Evolutionary conservation across 2,888 invertebrate species (phyloP), one percentile per base, ranked within the genome.

Genomic region (Chelonus formosanus): DNA sequence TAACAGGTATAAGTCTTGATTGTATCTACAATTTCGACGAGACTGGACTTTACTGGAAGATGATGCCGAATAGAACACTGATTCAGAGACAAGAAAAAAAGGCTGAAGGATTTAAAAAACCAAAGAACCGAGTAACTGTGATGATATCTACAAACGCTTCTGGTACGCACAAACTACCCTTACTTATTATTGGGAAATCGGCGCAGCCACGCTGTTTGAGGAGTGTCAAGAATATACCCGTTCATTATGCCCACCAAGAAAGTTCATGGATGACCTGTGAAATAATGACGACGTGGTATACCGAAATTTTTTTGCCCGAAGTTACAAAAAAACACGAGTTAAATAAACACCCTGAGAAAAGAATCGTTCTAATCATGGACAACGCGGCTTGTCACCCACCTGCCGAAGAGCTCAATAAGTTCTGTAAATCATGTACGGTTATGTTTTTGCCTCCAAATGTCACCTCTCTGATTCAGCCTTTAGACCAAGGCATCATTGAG

Each of bases 161-260:
- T 44, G 76, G 76, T 10, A 71, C 70, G 5, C 75, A 77, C 67
- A 74, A 72, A 69, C 56, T 76, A 8, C 70, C 71, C 6, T 57
- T 77, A 57, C 64, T 78, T 60, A 61, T 76, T 5, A 71, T 79
- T 52, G 75, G 75, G 3, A 75, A 78, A 69, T 66, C 70, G 36
- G 70, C 71, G 62, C 74, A 75, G 8, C 73, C 75, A 36, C 54
- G 71, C 31, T 71, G 71, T 55, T 78, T 75, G 55, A 73, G 69
- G 70, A 66, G 66, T 59, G 53, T 71, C 4, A 68, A 54, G 4
- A 61, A 43, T 31, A 58, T 72, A 53, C 71, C 73, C 34, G 57
- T 73, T 3, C 32, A 55, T 31, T 73, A 73, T 52, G 57, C 53
- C 4, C 8, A 65, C 45, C 67, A 69, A 32, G 65, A 60, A 48